Percentiles rank a stretch among this genome's conserved stretches.
These are phyloP conservation scores for Fulica atra DNA, from an alignment of 2,113 vertebrate species.

Conservation along the genomic window DNA sequence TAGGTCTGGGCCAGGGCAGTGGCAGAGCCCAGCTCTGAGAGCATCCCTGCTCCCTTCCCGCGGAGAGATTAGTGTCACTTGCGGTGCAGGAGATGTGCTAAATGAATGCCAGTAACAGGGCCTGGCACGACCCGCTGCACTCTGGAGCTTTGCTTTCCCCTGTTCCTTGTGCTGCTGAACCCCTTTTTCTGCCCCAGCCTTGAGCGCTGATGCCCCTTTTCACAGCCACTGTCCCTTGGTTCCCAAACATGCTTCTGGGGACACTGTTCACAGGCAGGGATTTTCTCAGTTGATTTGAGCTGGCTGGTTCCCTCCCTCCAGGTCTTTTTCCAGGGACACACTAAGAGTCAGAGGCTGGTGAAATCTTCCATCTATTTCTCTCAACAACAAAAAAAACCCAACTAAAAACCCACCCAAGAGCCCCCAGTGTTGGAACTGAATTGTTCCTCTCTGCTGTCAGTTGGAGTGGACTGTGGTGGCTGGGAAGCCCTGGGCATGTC, in stretches of 20 bases:
- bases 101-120: not conserved
- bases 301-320: not conserved
- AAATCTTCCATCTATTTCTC: not conserved
- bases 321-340: not conserved
- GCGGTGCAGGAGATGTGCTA: not conserved
- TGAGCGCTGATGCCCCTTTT: not conserved
- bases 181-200: not conserved
- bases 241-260: not conserved
- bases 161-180: not conserved
- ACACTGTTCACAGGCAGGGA: conserved; percentile 28
- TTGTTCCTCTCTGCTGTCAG: not conserved
- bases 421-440: not conserved
- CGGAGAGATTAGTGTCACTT: not conserved
- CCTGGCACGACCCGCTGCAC: not conserved
- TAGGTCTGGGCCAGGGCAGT: not conserved
- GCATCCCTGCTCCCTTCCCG: not conserved
- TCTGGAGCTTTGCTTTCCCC: not conserved
- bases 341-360: not conserved
- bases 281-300: conserved; percentile 29
- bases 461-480: fast-evolving
- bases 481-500: not conserved
- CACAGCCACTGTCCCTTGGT: not conserved
- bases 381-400: no score
- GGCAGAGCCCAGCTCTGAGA: not conserved
- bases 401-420: no score